Conservation (phyloP, 2,888 invertebrate genomes). For the Cinara cedri region DNA sequence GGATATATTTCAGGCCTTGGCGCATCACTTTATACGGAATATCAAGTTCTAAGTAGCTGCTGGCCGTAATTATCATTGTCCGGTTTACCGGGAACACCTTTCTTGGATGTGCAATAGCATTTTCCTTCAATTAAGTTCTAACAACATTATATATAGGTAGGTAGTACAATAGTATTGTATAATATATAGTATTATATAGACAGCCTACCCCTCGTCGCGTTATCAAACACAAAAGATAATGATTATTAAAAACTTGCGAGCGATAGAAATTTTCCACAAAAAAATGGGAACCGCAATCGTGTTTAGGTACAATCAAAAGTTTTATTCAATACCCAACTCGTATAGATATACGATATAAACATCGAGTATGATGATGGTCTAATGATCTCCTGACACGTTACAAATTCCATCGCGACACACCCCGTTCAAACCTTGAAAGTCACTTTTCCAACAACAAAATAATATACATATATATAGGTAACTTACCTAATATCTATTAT, state of each 20-base stretch:
- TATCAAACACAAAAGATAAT: constrained; percentile 41
- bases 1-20: constrained; percentile 55
- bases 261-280: constrained; percentile 32
- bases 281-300: constrained; percentile 8
- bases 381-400: constrained; percentile 46
- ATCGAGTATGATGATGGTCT: constrained; percentile 30
- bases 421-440: constrained; percentile 52
- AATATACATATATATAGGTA: neutral
- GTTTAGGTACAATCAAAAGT: constrained; percentile 13
- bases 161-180: neutral
- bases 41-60: constrained; percentile 53
- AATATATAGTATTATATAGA: neutral
- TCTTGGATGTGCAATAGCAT: constrained; percentile 48
- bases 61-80: constrained; percentile 56
- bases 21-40: constrained; percentile 57
- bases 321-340: no score
- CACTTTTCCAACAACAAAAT: constrained; percentile 33
- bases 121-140: constrained; percentile 51
- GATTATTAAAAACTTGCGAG: neutral
- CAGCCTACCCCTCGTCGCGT: constrained; percentile 9
- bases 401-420: constrained; percentile 38
- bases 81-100: constrained; percentile 56
- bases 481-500: neutral
- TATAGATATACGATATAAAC: neutral
- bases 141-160: neutral